Evolutionary conservation across 2,888 invertebrate species (phyloP), one percentile per base, ranked within the genome.

Genomic region (Drosophila sordidula): DNA sequence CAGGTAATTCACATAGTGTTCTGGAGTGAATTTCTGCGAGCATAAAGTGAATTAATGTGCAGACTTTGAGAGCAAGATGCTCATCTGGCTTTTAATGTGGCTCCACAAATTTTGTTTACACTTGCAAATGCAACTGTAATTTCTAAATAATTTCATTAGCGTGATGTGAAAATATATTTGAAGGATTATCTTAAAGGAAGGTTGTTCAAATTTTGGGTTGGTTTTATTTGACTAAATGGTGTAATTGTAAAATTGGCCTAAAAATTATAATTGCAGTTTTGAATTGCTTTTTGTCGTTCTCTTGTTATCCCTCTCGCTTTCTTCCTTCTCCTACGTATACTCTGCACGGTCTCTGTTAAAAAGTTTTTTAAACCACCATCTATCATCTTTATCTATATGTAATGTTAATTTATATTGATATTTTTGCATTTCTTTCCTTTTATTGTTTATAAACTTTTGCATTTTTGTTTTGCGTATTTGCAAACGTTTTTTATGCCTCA

Each of bases 11-110:
- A 45, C 45, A 56, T 62, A 73, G 80, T 47, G 14, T 9, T 70
- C 66, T 63, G 80, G 70, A 80, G 73, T 80, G 73, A 74, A 80
- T 80, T 79, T 75, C 46, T 34, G 22, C 34, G 11, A 63, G 49
- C 57, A 45, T 54, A 68, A 77, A 83, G 63, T 83, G 72, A 86
- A 83, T 86, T 86, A 82, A 76, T 80, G 70, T 76, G 77, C 55
- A 57, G 39, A 49, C 46, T 51, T 61, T 57, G 39, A 50, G 42
- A 34, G 41, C 34, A 46, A 29, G 8, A 12, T 14, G 49, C 63
- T 69, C 41, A 51, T 46, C 55, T 55, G 45, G 25, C 50, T 55
- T 51, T 70, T 29, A 42, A 55, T 46, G 12, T 42, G 32, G 14
- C 36, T 29, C 22, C 8, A 38, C 12, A 59, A 29, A 6, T 16